phyloP scores from a whole-genome alignment of 2,113 vertebrate species.

The Tupaia chinensis region DNA sequence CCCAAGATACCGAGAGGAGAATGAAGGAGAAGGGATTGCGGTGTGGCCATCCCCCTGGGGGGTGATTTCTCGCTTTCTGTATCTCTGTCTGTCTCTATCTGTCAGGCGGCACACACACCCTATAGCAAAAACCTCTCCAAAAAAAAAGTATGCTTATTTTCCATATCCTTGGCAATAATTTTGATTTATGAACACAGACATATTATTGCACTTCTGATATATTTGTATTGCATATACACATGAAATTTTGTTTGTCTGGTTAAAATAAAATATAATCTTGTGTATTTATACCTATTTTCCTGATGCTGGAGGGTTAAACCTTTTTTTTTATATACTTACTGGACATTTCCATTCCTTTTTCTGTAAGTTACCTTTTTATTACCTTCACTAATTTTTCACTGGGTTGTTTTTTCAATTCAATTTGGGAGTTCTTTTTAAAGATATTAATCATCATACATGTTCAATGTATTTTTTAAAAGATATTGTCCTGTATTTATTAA shows the following conservation, averaged over 20 bases:
- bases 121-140: too few relatives aligned
- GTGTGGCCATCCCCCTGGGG: too few relatives aligned
- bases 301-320: neutral
- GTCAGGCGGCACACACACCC: too few relatives aligned
- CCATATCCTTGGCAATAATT: neutral
- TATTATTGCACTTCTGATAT: neutral
- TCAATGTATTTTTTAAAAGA: constrained; percentile 1
- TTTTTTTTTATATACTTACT: neutral
- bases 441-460: neutral
- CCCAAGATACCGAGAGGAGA: too few relatives aligned
- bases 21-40: too few relatives aligned
- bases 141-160: neutral
- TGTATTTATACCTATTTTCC: neutral
- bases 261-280: neutral
- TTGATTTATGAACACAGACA: constrained; percentile 14
- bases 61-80: too few relatives aligned
- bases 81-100: too few relatives aligned
- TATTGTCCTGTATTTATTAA: constrained; percentile 20
- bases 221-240: neutral
- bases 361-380: constrained; percentile 7
- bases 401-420: neutral
- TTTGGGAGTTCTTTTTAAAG: neutral
- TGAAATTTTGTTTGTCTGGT: neutral
- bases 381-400: constrained; percentile 18
- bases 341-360: neutral